Conservation (phyloP, 2,888 invertebrate genomes). For the Ischnura elegans region DNA sequence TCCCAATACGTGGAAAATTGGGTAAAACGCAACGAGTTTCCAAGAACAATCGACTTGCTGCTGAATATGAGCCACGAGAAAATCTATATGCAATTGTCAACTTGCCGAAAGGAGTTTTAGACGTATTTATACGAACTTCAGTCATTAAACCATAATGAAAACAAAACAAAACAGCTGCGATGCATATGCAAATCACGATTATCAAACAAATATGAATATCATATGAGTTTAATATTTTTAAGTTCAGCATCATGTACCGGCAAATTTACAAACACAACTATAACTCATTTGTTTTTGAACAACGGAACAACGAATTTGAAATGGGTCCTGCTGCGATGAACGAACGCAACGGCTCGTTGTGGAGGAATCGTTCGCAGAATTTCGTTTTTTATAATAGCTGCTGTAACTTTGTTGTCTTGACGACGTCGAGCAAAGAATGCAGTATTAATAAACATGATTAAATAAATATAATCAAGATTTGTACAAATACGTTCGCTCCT, state of each 20-base stretch:
- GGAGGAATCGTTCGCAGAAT: too few relatives aligned
- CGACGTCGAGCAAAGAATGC: too few relatives aligned
- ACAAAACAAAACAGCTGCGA: conserved; percentile 37
- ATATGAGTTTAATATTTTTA: background rate
- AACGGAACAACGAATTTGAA: too few relatives aligned
- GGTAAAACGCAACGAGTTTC: conserved; percentile 40
- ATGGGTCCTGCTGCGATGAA: too few relatives aligned
- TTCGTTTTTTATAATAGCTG: too few relatives aligned
- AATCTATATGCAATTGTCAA: conserved; percentile 50
- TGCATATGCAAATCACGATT: background rate
- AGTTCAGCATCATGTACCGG: background rate
- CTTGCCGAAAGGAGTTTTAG: conserved; percentile 38
- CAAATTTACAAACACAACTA: background rate
- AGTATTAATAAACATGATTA: too few relatives aligned
- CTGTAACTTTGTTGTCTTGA: too few relatives aligned
- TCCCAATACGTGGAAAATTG: conserved; percentile 34
- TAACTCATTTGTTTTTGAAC: too few relatives aligned
- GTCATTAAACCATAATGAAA: conserved; percentile 34
- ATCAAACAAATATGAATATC: background rate
- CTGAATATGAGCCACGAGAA: conserved; percentile 25
- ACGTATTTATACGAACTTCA: conserved; percentile 34
- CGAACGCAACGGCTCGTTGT: too few relatives aligned
- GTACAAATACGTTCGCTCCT: too few relatives aligned
- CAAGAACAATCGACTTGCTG: conserved; percentile 37
- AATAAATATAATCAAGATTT: too few relatives aligned